Percentiles rank a stretch among this genome's conserved stretches.
Conservation (phyloP, 2,797 vertebrate species). For the Sebastes matsubarae region DNA sequence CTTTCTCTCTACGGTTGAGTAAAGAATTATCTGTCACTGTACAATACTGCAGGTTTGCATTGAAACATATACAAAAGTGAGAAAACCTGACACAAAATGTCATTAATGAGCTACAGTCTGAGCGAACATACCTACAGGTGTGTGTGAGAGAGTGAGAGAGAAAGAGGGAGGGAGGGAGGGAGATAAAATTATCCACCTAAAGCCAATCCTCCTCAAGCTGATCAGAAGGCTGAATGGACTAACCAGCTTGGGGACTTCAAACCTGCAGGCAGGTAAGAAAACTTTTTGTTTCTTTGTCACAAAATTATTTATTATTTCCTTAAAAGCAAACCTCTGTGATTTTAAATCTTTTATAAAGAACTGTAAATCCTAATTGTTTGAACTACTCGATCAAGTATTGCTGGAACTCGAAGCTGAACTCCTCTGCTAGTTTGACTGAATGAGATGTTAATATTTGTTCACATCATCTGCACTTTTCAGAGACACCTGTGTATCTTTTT, state of each 20-base stretch:
- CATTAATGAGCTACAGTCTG: not conserved
- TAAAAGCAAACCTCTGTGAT: not conserved
- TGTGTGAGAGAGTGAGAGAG: conserved; percentile 24
- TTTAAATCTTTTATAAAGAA: not conserved
- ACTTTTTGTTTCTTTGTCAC: conserved; percentile 1
- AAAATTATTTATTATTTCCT: not conserved
- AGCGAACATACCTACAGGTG: not conserved
- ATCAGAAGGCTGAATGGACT: conserved; percentile 73
- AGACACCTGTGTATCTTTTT: not conserved
- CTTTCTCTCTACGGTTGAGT: not conserved
- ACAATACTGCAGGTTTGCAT: not conserved
- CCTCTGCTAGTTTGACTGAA: not conserved
- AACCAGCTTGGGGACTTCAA: conserved; percentile 45
- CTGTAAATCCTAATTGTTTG: not conserved
- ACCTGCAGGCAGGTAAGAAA: conserved; percentile 68
- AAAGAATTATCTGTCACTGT: not conserved
- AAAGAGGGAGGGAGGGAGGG: conserved; percentile 30
- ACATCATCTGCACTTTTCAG: not conserved
- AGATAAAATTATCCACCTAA: conserved; percentile 76
- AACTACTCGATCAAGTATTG: rapidly evolving
- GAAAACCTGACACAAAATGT: not conserved
- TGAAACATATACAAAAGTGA: not conserved
- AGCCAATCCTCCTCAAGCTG: conserved; percentile 82
- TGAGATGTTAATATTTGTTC: not conserved
- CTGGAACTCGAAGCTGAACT: not conserved